Conservation (phyloP, 2,888 invertebrate genomes). For the Pyralis farinalis region DNA sequence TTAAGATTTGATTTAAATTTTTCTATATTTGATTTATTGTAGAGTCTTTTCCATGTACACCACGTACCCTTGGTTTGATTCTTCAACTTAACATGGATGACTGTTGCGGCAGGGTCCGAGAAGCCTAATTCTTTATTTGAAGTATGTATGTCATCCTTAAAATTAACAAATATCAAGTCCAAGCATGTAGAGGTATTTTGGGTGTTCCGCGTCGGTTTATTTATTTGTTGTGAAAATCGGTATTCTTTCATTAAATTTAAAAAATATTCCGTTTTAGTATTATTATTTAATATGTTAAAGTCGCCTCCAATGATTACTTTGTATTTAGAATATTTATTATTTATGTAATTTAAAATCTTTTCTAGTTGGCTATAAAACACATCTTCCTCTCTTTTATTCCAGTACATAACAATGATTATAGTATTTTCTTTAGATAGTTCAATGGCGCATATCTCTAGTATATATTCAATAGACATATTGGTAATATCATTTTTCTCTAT, state of each 20-base stretch:
- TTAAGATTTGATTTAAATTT: no score
- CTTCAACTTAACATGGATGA: no score
- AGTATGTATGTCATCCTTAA: no score
- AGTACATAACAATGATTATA: constrained; percentile 6
- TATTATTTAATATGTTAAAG: constrained; percentile 1
- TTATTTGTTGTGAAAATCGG: constrained; percentile 6
- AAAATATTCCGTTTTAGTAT: neutral
- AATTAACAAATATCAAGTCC: no score
- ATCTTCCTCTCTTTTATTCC: constrained; percentile 11
- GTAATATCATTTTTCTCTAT: constrained; percentile 5
- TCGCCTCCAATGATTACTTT: constrained; percentile 4
- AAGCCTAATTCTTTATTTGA: no score
- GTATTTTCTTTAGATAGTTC: constrained; percentile 6
- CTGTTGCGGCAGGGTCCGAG: no score
- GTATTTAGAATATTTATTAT: constrained; percentile 5
- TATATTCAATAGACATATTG: constrained; percentile 10
- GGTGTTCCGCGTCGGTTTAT: constrained; percentile 5
- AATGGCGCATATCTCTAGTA: constrained; percentile 5
- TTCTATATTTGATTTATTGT: no score
- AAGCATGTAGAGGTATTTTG: constrained; percentile 4
- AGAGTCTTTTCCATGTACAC: no score
- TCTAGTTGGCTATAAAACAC: constrained; percentile 1
- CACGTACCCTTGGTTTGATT: no score
- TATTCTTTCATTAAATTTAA: constrained; percentile 6
- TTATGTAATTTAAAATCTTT: neutral